Conservation (phyloP, 2,113 vertebrate species). For the Bettongia penicillata region DNA sequence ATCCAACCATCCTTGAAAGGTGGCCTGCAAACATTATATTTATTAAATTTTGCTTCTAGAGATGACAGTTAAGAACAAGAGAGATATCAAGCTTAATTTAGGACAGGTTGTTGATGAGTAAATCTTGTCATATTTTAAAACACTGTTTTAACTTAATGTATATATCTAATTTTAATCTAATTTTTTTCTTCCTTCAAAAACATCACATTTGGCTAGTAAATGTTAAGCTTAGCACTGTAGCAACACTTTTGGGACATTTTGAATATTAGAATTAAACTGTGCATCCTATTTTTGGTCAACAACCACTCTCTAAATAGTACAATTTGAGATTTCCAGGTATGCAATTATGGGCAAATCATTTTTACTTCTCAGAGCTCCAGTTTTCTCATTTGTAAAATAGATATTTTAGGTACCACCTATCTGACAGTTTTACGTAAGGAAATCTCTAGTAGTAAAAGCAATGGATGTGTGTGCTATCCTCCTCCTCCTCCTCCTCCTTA, state of each 20-base stretch:
- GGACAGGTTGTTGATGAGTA: constrained; percentile 25
- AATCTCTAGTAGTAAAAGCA: no score
- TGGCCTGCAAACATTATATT: constrained; percentile 47
- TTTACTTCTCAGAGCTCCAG: background rate
- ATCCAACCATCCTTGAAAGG: constrained; percentile 77
- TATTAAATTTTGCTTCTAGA: constrained; percentile 76
- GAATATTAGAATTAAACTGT: background rate
- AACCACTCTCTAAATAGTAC: background rate
- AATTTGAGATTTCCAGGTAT: background rate
- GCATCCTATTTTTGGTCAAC: background rate
- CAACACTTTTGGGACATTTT: background rate
- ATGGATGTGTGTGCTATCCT: no score
- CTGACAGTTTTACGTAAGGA: no score
- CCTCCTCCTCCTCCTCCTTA: no score
- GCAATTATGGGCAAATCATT: background rate
- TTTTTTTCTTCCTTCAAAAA: background rate
- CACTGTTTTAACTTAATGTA: background rate
- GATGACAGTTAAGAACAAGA: constrained; percentile 50
- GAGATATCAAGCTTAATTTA: constrained; percentile 12
- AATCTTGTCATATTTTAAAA: background rate
- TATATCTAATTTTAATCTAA: background rate
- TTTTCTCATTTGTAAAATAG: background rate
- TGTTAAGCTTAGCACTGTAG: background rate
- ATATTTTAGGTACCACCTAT: no score
- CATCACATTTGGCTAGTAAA: background rate